These are phyloP conservation scores for Yponomeuta sedellus DNA, from an alignment of 2,888 invertebrate species.

Conservation along the genomic window DNA sequence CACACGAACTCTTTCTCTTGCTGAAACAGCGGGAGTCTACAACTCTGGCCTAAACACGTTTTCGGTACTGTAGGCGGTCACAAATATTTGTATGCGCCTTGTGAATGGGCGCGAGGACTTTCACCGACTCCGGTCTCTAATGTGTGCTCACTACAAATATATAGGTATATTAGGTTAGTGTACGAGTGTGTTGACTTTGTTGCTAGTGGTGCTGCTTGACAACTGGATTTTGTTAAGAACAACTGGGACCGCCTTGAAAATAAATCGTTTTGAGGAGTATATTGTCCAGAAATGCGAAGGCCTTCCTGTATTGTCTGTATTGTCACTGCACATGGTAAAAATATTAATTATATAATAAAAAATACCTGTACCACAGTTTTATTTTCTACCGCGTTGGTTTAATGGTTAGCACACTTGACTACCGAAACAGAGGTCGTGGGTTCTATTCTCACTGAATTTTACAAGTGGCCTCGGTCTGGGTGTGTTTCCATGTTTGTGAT, in stretches of 20 bases:
- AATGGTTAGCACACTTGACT: too few species aligned
- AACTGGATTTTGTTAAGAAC: neutral
- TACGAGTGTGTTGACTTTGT: neutral
- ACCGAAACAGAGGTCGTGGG: too few species aligned
- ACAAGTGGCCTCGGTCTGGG: too few species aligned
- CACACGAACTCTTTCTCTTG: too few species aligned
- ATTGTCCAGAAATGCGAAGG: neutral
- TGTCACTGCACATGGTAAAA: too few species aligned
- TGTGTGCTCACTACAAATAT: constrained; percentile 3
- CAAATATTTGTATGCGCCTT: constrained; percentile 75
- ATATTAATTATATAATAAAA: too few species aligned
- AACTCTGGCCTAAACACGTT: constrained; percentile 57
- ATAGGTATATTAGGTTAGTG: neutral
- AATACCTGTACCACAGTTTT: too few species aligned
- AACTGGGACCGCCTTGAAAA: neutral
- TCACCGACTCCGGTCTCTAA: constrained; percentile 45
- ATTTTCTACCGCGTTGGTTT: too few species aligned
- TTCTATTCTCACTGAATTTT: too few species aligned
- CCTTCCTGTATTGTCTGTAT: neutral
- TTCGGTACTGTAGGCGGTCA: constrained; percentile 55
- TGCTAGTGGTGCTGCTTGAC: neutral
- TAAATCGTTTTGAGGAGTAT: neutral
- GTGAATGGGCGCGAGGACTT: constrained; percentile 73
- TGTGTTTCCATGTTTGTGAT: too few species aligned
- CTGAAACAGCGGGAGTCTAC: too few species aligned